Evolutionary conservation across 2,888 invertebrate species (phyloP).

Genomic region (Laspeyria flexula): DNA sequence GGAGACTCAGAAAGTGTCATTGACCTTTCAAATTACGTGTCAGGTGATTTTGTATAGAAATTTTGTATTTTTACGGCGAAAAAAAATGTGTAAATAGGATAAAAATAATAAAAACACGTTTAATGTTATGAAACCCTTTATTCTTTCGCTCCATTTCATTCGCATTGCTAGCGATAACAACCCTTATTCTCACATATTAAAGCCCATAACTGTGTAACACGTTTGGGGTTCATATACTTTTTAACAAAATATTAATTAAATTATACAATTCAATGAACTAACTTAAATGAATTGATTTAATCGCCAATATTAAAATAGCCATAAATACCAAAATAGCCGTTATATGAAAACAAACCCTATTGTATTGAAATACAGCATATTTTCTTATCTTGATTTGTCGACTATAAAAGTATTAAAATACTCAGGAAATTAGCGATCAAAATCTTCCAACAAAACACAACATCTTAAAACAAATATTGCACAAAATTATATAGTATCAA

Average conservation of each 20-base stretch:
- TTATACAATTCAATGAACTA: not conserved
- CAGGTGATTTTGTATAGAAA: too few relatives aligned
- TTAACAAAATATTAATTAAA: constrained; percentile 8
- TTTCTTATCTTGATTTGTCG: too few relatives aligned
- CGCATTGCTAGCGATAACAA: constrained; percentile 70
- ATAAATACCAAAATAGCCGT: too few relatives aligned
- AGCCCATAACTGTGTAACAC: constrained; percentile 50
- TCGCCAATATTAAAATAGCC: not conserved
- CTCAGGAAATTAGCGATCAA: not conserved
- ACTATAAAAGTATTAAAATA: too few relatives aligned
- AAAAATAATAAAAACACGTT: constrained; percentile 34
- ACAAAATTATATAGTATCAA: not conserved
- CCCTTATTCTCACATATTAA: constrained; percentile 49
- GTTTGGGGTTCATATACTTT: constrained; percentile 15
- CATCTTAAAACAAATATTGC: constrained; percentile 2
- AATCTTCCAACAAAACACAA: not conserved
- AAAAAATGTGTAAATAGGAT: too few relatives aligned
- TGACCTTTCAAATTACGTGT: too few relatives aligned
- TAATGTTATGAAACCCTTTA: constrained; percentile 65
- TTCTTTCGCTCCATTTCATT: constrained; percentile 58
- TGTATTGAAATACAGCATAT: too few relatives aligned
- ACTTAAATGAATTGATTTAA: not conserved
- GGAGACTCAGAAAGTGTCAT: too few relatives aligned
- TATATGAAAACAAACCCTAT: too few relatives aligned
- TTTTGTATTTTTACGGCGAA: too few relatives aligned